Percentiles rank a stretch among this genome's conserved stretches.
These are phyloP conservation scores for Orthochromis indermauri DNA, from an alignment of 2,113 vertebrate genomes.

Conservation along the genomic window DNA sequence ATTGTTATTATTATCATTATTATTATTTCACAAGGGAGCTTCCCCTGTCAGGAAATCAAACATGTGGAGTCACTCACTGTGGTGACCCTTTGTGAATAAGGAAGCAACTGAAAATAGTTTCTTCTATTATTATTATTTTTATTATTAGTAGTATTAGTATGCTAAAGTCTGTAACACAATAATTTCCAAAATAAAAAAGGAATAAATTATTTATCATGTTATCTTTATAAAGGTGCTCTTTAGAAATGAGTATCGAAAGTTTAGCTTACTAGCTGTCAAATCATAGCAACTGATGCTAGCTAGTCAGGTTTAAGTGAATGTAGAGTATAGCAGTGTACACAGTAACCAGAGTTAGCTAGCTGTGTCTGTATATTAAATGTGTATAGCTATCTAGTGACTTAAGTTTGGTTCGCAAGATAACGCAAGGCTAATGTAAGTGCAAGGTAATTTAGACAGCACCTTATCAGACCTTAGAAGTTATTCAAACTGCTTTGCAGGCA, in stretches of 20 bases:
- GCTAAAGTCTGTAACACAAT: not conserved
- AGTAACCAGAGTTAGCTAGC: not conserved
- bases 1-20: not conserved
- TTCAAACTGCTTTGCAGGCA: not conserved
- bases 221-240: not conserved
- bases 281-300: not conserved
- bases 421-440: not conserved
- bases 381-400: not conserved
- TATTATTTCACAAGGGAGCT: not conserved
- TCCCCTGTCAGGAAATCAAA: not conserved
- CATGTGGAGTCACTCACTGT: not conserved
- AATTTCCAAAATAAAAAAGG: not conserved
- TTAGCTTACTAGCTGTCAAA: not conserved
- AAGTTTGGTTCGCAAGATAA: not conserved
- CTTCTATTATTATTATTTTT: not conserved
- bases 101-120: not conserved
- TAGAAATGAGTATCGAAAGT: not conserved
- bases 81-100: not conserved
- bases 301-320: not conserved
- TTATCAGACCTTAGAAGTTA: not conserved
- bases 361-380: not conserved
- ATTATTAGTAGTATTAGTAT: not conserved
- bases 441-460: not conserved
- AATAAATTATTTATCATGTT: not conserved
- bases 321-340: not conserved